Evolutionary conservation across 2,888 invertebrate species (phyloP).

Genomic region (Pristionchus fissidentatus): DNA sequence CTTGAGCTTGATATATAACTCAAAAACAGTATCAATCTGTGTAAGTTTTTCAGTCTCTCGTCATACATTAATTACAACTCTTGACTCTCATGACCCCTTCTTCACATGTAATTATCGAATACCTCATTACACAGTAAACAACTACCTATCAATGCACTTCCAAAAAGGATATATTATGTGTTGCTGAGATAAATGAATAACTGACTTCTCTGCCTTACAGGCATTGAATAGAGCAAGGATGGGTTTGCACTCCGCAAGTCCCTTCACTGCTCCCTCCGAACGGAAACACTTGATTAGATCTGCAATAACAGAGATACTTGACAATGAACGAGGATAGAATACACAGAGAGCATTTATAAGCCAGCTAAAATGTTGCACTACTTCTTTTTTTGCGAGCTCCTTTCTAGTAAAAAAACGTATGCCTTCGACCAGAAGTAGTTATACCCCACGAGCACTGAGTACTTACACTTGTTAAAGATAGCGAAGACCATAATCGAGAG

Average conservation of each 20-base stretch:
- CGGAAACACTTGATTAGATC: slow-evolving; percentile 70
- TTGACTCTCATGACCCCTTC: no score
- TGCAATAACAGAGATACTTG: slow-evolving; percentile 46
- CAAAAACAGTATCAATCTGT: not conserved
- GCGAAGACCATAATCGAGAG: no score
- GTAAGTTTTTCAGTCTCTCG: not conserved
- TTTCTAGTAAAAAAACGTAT: no score
- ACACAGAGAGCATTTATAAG: not conserved
- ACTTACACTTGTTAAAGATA: not conserved
- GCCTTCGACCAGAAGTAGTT: not conserved
- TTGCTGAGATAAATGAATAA: no score
- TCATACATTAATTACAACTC: not conserved
- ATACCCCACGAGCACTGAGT: not conserved
- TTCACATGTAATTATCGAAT: no score
- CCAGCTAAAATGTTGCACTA: no score
- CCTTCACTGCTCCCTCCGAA: slow-evolving; percentile 66
- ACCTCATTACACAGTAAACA: no score
- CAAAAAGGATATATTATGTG: no score
- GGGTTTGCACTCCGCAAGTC: slow-evolving; percentile 66
- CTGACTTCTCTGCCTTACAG: slow-evolving; percentile 71
- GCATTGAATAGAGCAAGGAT: slow-evolving; percentile 67
- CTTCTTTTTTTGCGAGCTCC: no score
- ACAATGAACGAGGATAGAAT: not conserved
- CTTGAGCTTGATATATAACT: not conserved
- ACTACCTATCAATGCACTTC: no score